phyloP scores from a whole-genome alignment of 2,888 invertebrate species.

The Anaspis maculata region DNA sequence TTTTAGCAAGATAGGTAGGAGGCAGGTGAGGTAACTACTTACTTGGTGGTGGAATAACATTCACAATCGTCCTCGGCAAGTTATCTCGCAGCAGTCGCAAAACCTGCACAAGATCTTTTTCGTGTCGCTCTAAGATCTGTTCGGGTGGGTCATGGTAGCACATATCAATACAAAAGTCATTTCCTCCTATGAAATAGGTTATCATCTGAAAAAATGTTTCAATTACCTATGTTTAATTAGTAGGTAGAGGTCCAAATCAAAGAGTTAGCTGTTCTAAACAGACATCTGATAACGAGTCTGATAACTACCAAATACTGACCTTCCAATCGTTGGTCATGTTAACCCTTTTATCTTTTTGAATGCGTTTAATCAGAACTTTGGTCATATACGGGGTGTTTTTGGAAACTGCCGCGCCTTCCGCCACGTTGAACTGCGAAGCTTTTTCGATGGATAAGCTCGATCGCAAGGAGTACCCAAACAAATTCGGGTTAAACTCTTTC shows the following conservation, averaged over 20 bases:
- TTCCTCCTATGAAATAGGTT: conserved; percentile 51
- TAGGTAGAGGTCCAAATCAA: background rate
- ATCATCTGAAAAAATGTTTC: conserved; percentile 43
- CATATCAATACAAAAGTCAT: conserved; percentile 53
- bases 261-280: background rate
- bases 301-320: conserved; percentile 32
- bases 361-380: conserved; percentile 45
- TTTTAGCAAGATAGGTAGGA: too few species aligned
- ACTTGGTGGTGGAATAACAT: conserved; percentile 47
- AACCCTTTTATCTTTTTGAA: conserved; percentile 46
- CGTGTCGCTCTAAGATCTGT: conserved; percentile 42
- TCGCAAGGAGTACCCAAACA: conserved; percentile 51
- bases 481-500: too few species aligned
- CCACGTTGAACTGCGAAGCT: conserved; percentile 50
- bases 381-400: conserved; percentile 51
- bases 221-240: background rate
- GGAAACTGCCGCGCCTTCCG: conserved; percentile 52
- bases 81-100: conserved; percentile 48
- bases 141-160: conserved; percentile 44
- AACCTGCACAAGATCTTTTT: conserved; percentile 42
- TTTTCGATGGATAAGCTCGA: conserved; percentile 43
- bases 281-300: background rate
- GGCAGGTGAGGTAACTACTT: too few species aligned
- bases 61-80: conserved; percentile 53
- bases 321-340: conserved; percentile 59